Conservation (phyloP, 2,888 invertebrate species). For the Aproaerema taeniolella region DNA sequence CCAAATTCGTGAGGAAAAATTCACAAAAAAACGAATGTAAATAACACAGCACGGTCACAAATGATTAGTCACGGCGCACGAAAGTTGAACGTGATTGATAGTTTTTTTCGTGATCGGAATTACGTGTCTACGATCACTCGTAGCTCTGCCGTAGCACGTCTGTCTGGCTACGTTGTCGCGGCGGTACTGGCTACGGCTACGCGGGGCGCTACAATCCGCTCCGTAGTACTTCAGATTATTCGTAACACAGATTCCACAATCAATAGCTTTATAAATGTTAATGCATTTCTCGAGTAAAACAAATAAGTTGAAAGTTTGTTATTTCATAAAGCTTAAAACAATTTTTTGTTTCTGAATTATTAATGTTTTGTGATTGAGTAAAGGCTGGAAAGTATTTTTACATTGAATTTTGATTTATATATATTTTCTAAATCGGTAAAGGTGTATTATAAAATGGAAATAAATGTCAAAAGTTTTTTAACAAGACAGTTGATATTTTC, state of each 20-base stretch:
- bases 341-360: not conserved
- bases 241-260: conserved; percentile 66
- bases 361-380: too few species aligned
- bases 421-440: too few species aligned
- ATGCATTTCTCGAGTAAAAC: not conserved
- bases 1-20: conserved; percentile 8
- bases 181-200: conserved; percentile 54
- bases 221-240: conserved; percentile 61
- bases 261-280: conserved; percentile 49
- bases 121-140: too few species aligned
- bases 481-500: too few species aligned
- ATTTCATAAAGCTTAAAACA: too few species aligned
- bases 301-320: conserved; percentile 1
- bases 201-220: conserved; percentile 55
- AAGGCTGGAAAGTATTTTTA: too few species aligned
- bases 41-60: conserved; percentile 47
- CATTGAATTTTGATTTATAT: too few species aligned
- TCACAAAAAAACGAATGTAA: conserved; percentile 13
- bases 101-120: conserved; percentile 9
- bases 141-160: conserved; percentile 41
- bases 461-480: too few species aligned
- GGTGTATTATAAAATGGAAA: too few species aligned
- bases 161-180: conserved; percentile 55
- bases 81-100: conserved; percentile 11
- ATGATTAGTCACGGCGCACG: conserved; percentile 23